Evolutionary conservation across 2,888 invertebrate species (phyloP).

Genomic region (Tryphoninae sp.): DNA sequence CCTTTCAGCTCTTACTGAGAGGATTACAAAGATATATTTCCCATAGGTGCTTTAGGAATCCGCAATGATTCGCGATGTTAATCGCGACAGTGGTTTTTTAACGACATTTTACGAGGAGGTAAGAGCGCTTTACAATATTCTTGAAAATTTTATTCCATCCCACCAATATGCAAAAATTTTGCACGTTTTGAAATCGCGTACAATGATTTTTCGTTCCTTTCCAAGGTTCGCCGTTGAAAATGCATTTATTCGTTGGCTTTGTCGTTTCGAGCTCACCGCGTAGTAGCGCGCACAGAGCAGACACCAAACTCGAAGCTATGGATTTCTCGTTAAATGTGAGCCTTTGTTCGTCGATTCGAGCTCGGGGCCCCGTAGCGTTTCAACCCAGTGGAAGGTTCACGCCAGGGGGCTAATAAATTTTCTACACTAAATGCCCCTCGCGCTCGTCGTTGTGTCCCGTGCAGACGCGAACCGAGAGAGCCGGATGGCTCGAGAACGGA

Average conservation of each 20-base stretch:
- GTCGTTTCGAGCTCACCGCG: not conserved
- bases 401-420: slow-evolving; percentile 65
- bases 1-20: too few relatives aligned
- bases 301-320: slow-evolving; percentile 45
- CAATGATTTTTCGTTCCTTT: slow-evolving; percentile 6
- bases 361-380: slow-evolving; percentile 29
- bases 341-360: slow-evolving; percentile 65
- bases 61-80: too few relatives aligned
- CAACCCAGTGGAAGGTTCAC: slow-evolving; percentile 41
- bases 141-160: too few relatives aligned
- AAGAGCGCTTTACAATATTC: too few relatives aligned
- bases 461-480: slow-evolving; percentile 54
- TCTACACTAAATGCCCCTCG: slow-evolving; percentile 62
- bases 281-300: slow-evolving; percentile 16
- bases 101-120: too few relatives aligned
- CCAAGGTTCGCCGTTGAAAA: slow-evolving; percentile 12
- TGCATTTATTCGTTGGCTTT: slow-evolving; percentile 20
- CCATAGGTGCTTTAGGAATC: too few relatives aligned
- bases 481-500: slow-evolving; percentile 53
- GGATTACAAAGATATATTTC: too few relatives aligned
- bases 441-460: slow-evolving; percentile 53
- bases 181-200: not conserved
- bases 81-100: too few relatives aligned
- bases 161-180: not conserved
- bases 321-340: slow-evolving; percentile 62